Evolutionary conservation across 30 jellyfish, hydroid and myxozoan species (phyloP).

Genomic region (Cassiopea xamachana): DNA sequence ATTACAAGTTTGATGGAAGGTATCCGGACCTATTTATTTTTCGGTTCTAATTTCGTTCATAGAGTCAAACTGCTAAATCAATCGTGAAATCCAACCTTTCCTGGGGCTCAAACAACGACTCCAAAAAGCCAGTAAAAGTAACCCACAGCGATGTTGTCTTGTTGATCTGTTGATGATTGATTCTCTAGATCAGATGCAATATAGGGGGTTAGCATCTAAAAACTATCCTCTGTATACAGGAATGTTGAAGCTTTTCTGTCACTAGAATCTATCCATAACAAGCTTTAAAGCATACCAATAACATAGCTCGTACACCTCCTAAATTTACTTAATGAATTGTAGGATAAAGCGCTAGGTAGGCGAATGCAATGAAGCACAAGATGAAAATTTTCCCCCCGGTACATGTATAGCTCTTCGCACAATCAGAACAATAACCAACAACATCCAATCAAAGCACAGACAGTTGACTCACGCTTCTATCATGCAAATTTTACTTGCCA

Average conservation of each 20-base stretch:
- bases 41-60: neutral
- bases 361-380: neutral
- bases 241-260: neutral
- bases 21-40: neutral
- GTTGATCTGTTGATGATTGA: constrained; percentile 61
- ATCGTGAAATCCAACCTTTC: neutral
- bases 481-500: constrained; percentile 32
- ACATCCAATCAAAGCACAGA: constrained; percentile 40
- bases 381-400: neutral
- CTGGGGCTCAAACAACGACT: neutral
- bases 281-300: too few species aligned
- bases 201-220: constrained; percentile 11
- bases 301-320: too few species aligned
- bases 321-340: too few species aligned
- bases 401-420: neutral
- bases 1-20: neutral
- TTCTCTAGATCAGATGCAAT: constrained; percentile 2
- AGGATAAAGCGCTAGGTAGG: neutral
- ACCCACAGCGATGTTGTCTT: constrained; percentile 61
- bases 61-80: neutral
- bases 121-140: constrained; percentile 14
- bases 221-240: neutral
- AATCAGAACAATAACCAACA: constrained; percentile 12
- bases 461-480: constrained; percentile 37
- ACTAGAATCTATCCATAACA: too few species aligned